Conservation (phyloP, 2,113 vertebrate species). For the Halichoerus grypus region DNA sequence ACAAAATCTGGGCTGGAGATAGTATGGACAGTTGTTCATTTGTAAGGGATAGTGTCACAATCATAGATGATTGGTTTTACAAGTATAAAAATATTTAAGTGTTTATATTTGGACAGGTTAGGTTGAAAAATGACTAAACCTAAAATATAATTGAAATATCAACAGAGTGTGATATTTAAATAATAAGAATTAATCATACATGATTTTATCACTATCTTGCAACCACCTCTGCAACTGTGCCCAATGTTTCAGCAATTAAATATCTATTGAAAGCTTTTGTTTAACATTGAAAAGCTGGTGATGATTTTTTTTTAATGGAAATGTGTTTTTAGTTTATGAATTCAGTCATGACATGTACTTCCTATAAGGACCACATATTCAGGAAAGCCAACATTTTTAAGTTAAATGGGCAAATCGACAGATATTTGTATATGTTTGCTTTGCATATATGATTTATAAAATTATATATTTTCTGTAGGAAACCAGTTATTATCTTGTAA, state of each 20-base stretch:
- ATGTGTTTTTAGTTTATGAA: not conserved
- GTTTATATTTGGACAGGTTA: not conserved
- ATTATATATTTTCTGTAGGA: not conserved
- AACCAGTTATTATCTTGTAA: slow-evolving; percentile 1
- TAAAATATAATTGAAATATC: slow-evolving; percentile 24
- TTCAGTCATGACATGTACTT: not conserved
- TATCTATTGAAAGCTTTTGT: slow-evolving; percentile 30
- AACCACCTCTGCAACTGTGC: not conserved
- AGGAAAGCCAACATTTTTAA: slow-evolving; percentile 33
- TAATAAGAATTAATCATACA: not conserved
- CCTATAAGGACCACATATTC: not conserved
- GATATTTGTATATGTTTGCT: not conserved
- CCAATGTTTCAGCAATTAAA: not conserved
- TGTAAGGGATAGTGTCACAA: not conserved
- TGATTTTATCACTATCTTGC: not conserved
- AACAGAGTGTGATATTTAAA: not conserved
- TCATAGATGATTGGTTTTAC: not conserved
- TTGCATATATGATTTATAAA: not conserved
- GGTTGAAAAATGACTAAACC: not conserved
- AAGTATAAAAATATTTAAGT: slow-evolving; percentile 18
- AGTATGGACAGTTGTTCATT: not conserved
- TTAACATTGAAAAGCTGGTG: not conserved
- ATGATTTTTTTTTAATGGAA: slow-evolving; percentile 24
- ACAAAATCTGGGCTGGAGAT: not conserved
- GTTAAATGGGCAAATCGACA: not conserved